Conservation (phyloP, 2,888 invertebrate genomes). For the Stenurella melanura region DNA sequence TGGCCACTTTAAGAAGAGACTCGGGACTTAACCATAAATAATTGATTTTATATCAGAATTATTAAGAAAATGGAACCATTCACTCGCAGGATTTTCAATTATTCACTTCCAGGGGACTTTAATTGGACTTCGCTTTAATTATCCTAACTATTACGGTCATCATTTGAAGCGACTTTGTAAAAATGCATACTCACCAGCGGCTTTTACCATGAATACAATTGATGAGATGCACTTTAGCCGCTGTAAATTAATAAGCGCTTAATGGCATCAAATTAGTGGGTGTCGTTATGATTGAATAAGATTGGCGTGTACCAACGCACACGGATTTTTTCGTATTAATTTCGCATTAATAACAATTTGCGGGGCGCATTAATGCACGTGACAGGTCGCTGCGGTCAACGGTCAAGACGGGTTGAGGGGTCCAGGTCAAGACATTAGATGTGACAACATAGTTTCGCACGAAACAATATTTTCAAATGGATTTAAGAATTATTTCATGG, state of each 20-base stretch:
- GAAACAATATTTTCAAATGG: not conserved
- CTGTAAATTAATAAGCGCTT: slow-evolving; percentile 7
- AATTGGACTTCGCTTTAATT: not conserved
- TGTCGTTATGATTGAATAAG: slow-evolving; percentile 27
- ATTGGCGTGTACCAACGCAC: slow-evolving; percentile 35
- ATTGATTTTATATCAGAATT: too few species aligned
- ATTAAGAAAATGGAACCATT: too few species aligned
- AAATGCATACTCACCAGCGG: not conserved
- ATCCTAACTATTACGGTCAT: not conserved
- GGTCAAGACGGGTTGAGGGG: slow-evolving; percentile 19
- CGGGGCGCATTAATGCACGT: slow-evolving; percentile 22
- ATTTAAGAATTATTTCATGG: too few species aligned
- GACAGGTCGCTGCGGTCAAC: slow-evolving; percentile 13
- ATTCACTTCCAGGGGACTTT: not conserved
- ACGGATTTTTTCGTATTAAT: slow-evolving; percentile 29
- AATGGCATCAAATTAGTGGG: slow-evolving; percentile 4
- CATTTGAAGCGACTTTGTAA: not conserved
- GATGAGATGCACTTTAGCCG: slow-evolving; percentile 1
- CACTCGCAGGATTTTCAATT: not conserved
- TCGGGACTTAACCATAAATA: too few species aligned
- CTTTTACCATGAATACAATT: not conserved
- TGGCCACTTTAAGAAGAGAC: too few species aligned
- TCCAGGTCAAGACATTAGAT: slow-evolving; percentile 19
- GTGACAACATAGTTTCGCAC: not conserved
- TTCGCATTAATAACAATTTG: slow-evolving; percentile 35